Conservation (phyloP, 2,888 invertebrate genomes). For the Amiota mariae region DNA sequence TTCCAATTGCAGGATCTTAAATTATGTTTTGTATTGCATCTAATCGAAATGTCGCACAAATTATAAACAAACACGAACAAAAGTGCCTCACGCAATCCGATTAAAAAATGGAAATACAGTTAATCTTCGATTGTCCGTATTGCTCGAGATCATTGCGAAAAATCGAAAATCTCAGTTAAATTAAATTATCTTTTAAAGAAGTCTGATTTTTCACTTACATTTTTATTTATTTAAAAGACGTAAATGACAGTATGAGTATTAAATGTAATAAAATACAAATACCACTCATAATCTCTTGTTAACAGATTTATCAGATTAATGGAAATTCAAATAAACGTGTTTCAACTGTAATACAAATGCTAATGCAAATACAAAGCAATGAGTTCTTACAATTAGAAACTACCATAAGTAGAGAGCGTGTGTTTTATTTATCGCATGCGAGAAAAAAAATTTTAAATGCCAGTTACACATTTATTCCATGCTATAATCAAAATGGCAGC, state of each 20-base stretch:
- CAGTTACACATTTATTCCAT: neutral
- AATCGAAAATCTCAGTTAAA: too few species aligned
- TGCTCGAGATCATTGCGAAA: too few species aligned
- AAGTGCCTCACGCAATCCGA: neutral
- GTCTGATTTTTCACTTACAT: too few species aligned
- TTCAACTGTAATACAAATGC: too few species aligned
- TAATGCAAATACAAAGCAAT: too few species aligned
- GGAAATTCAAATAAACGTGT: too few species aligned
- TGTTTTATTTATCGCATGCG: neutral
- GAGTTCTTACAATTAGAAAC: neutral
- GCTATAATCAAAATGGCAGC: neutral
- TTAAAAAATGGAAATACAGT: neutral
- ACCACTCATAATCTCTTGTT: too few species aligned
- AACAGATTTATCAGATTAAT: too few species aligned
- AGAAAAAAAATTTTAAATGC: neutral
- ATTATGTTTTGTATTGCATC: slow-evolving; percentile 60
- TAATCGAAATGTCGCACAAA: slow-evolving; percentile 54
- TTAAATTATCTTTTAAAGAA: too few species aligned
- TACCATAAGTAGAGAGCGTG: neutral
- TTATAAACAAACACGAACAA: slow-evolving; percentile 74
- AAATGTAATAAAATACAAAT: too few species aligned
- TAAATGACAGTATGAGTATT: too few species aligned
- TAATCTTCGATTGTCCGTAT: neutral
- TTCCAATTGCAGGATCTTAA: neutral
- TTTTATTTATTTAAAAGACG: too few species aligned